phyloP scores from a whole-genome alignment of 53 echinoderm and acorn worm genomes.

The Luidia sarsii region DNA sequence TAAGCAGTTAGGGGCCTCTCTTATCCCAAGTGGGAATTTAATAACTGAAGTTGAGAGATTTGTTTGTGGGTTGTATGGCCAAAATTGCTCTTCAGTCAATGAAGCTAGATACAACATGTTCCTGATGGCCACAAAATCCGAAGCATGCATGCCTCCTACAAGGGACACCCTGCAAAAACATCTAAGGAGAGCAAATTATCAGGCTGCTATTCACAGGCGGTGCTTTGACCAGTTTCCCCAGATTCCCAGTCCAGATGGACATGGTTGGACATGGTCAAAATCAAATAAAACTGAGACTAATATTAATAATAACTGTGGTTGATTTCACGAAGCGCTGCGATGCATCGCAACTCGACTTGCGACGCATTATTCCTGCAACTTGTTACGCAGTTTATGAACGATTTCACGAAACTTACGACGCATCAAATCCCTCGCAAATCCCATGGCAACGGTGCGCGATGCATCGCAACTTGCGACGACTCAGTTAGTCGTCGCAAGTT shows the following conservation, averaged over 20 bases:
- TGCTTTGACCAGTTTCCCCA: constrained; percentile 31
- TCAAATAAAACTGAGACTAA: no score
- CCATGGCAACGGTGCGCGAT: no score
- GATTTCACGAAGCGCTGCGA: no score
- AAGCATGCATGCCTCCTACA: constrained; percentile 67
- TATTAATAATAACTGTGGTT: no score
- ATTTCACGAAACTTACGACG: no score
- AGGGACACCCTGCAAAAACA: constrained; percentile 62
- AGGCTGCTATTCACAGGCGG: constrained; percentile 54
- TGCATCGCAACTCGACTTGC: no score
- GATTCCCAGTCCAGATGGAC: constrained; percentile 36
- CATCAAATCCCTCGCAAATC: no score
- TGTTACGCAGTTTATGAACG: no score
- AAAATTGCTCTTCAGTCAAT: constrained; percentile 43
- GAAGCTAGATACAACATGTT: constrained; percentile 33
- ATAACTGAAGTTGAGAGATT: constrained; percentile 17
- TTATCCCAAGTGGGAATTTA: not conserved
- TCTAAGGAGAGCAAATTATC: constrained; percentile 65
- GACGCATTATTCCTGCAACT: no score
- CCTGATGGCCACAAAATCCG: constrained; percentile 36
- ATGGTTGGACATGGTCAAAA: no score
- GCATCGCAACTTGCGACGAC: no score
- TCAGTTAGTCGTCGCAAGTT: no score
- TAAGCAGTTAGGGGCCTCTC: constrained; percentile 31
- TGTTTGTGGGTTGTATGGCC: constrained; percentile 43